Conservation (phyloP, 2,113 vertebrate genomes). For the Panurus biarmicus region DNA sequence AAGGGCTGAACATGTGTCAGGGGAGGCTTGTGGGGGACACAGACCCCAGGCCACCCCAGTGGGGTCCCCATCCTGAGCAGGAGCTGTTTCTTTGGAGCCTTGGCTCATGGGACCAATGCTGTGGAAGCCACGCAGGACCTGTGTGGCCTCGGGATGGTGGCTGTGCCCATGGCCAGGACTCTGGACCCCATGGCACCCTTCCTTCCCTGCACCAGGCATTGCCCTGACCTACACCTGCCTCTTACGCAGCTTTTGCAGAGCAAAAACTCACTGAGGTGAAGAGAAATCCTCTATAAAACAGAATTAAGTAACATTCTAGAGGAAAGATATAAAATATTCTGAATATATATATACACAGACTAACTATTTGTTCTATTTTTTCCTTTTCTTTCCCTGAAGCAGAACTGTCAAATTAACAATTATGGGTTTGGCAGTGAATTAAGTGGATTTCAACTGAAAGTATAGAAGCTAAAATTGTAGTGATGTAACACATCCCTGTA, state of each 20-base stretch:
- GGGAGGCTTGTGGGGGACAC: not conserved
- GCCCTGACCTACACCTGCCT: not conserved
- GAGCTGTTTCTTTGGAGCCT: not conserved
- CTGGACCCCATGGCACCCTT: not conserved
- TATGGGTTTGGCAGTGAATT: not conserved
- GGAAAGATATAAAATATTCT: not conserved
- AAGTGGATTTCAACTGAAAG: not conserved
- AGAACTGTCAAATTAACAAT: not conserved
- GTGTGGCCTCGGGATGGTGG: rapidly evolving
- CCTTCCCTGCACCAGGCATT: not conserved
- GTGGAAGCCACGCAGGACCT: not conserved
- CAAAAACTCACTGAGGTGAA: not conserved
- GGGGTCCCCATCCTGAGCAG: not conserved
- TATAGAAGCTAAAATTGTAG: not conserved
- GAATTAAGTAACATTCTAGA: not conserved
- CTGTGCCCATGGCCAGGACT: not conserved
- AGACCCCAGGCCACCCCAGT: not conserved
- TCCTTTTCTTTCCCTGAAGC: not conserved
- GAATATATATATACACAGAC: not conserved
- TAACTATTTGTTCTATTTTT: not conserved
- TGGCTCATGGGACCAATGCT: rapidly evolving
- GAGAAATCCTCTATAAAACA: not conserved
- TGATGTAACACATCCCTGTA: not conserved
- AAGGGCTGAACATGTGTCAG: not conserved
- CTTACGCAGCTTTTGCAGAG: not conserved